These are phyloP conservation scores for Pseudomyrmex pallidus DNA, from an alignment of 1,140 invertebrate species.

Conservation along the genomic window DNA sequence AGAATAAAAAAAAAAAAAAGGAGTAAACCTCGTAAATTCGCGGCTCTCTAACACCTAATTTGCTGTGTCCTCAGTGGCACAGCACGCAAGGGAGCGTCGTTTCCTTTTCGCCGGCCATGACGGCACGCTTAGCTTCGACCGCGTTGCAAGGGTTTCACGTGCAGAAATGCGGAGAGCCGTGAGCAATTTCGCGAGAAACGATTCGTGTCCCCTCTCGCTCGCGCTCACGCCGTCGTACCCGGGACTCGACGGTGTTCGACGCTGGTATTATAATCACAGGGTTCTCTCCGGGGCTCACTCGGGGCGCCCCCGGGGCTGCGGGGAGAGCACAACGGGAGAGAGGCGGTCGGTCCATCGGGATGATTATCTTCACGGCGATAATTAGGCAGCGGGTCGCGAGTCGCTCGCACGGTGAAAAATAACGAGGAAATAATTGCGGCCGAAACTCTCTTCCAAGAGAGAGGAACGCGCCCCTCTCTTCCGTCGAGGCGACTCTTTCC, in stretches of 20 bases:
- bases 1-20: conserved; percentile 28
- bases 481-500: conserved; percentile 11
- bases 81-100: conserved; percentile 59
- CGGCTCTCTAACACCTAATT: conserved; percentile 59
- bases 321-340: not conserved
- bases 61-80: conserved; percentile 38
- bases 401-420: conserved; percentile 79
- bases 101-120: conserved; percentile 17
- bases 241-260: conserved; percentile 71
- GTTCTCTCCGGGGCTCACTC: conserved; percentile 63
- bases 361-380: conserved; percentile 84
- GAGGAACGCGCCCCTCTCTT: too few species aligned
- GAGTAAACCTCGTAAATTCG: conserved; percentile 45
- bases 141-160: conserved; percentile 77
- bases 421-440: conserved; percentile 84
- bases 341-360: conserved; percentile 63
- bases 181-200: conserved; percentile 83
- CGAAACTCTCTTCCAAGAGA: not conserved
- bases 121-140: conserved; percentile 53
- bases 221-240: conserved; percentile 35
- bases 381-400: conserved; percentile 82
- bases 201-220: conserved; percentile 74
- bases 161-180: conserved; percentile 83
- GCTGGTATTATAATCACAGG: conserved; percentile 83
- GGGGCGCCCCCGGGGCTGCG: conserved; percentile 22